Evolutionary conservation across 2,113 vertebrate species (phyloP).

Genomic region (crab-eating macaque (Macaca fascicularis)): DNA sequence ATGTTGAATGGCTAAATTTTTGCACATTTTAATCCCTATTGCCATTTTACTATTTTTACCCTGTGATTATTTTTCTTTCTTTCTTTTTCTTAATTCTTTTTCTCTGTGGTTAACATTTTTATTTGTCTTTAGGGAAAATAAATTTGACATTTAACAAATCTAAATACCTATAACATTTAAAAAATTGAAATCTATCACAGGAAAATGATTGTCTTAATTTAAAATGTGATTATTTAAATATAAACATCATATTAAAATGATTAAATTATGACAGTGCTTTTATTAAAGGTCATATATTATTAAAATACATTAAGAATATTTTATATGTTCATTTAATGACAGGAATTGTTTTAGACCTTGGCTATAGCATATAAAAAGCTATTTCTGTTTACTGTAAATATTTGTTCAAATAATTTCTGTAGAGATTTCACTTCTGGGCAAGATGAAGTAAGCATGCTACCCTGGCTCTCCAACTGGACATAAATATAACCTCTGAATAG

Average conservation of each 20-base stretch:
- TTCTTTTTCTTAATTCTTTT: not conserved
- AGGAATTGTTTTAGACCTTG: not conserved
- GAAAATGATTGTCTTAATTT: not conserved
- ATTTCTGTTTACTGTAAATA: conserved; percentile 20
- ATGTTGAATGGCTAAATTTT: not conserved
- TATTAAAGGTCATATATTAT: not conserved
- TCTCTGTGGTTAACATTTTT: not conserved
- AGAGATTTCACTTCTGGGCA: not conserved
- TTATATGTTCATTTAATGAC: not conserved
- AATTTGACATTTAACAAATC: conserved; percentile 24
- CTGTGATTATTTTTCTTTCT: not conserved
- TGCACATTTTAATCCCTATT: conserved; percentile 13
- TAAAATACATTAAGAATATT: not conserved
- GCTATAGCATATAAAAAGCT: not conserved
- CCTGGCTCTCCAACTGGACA: not conserved
- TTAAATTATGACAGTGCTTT: not conserved
- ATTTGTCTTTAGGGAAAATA: not conserved
- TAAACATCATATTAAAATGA: not conserved
- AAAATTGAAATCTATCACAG: not conserved
- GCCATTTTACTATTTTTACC: not conserved
- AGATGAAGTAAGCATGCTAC: not conserved
- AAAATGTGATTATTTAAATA: conserved; percentile 32
- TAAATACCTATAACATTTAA: not conserved
- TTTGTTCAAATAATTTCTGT: conserved; percentile 11
- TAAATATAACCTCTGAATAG: not conserved